A percentile compares a stretch with the other conserved stretches of the same genome.
Evolutionary conservation across 2,797 vertebrate genomes (phyloP).

Genomic region (Rhinophrynus dorsalis): DNA sequence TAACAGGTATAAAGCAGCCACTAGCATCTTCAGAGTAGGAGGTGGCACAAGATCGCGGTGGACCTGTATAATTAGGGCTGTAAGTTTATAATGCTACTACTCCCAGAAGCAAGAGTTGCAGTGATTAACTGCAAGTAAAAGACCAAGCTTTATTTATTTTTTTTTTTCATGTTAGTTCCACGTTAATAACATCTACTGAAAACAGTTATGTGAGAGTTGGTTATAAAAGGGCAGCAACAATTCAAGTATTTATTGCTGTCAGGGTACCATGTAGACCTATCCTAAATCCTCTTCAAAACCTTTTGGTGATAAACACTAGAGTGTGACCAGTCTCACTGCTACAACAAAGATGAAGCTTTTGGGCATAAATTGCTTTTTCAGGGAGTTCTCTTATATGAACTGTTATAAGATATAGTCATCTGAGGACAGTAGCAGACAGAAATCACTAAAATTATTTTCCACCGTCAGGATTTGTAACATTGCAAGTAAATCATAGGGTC

Average conservation of each 20-base stretch:
- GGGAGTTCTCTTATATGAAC: constrained; percentile 25
- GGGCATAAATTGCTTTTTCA: constrained; percentile 13
- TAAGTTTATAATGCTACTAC: too few relatives aligned
- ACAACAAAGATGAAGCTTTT: not conserved
- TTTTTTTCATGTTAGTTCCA: too few relatives aligned
- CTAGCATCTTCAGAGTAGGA: too few relatives aligned
- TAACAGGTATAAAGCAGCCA: too few relatives aligned
- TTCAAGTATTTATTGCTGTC: not conserved
- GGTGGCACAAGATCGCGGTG: too few relatives aligned
- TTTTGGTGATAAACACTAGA: not conserved
- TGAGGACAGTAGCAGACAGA: constrained; percentile 9
- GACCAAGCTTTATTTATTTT: too few relatives aligned
- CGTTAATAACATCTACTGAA: too few relatives aligned
- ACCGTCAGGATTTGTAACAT: constrained; percentile 1
- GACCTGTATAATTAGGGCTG: too few relatives aligned
- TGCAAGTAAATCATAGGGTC: constrained; percentile 11
- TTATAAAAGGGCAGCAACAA: too few relatives aligned
- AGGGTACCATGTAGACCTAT: not conserved
- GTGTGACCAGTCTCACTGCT: not conserved
- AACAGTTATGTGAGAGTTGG: too few relatives aligned
- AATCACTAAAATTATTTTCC: not conserved
- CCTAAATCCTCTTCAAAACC: not conserved
- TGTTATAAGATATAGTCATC: constrained; percentile 41
- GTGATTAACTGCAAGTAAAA: too few relatives aligned
- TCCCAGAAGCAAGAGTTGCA: too few relatives aligned